phyloP scores from a whole-genome alignment of 2,113 vertebrate species.

The Rhabdomys dilectus region DNA sequence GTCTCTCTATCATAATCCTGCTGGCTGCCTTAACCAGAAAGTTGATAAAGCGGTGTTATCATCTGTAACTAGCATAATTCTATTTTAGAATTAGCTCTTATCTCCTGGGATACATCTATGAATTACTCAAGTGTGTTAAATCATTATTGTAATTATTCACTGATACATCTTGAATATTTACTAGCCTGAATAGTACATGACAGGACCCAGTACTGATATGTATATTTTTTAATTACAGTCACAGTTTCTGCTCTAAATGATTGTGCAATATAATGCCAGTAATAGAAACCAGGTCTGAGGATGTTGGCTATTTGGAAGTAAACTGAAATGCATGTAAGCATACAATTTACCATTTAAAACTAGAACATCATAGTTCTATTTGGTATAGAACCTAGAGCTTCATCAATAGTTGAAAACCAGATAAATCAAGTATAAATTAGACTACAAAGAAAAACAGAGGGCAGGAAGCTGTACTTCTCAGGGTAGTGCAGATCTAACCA shows the following conservation, averaged over 20 bases:
- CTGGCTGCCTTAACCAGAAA: neutral
- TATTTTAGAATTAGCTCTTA: neutral
- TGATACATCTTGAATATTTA: slow-evolving; percentile 22
- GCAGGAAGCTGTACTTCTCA: neutral
- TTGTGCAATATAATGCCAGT: neutral
- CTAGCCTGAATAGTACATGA: neutral
- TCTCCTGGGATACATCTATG: neutral
- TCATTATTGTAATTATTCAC: neutral
- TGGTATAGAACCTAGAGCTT: neutral
- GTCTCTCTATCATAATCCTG: neutral
- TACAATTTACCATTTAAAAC: neutral
- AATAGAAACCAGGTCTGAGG: neutral
- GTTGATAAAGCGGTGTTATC: neutral
- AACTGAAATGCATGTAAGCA: neutral
- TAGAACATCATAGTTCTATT: neutral
- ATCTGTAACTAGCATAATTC: neutral
- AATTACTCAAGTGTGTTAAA: slow-evolving; percentile 1
- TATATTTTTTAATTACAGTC: neutral
- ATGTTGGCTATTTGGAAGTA: neutral
- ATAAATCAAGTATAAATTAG: slow-evolving; percentile 1
- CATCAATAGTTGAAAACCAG: neutral
- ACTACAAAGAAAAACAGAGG: slow-evolving; percentile 22
- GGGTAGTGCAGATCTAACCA: neutral
- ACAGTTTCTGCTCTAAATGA: neutral
- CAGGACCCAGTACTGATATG: neutral